A percentile compares a stretch with the other conserved stretches of the same genome.
These are phyloP conservation scores for Drosophila ironensis DNA, from an alignment of 1,140 invertebrate genomes.

Conservation along the genomic window DNA sequence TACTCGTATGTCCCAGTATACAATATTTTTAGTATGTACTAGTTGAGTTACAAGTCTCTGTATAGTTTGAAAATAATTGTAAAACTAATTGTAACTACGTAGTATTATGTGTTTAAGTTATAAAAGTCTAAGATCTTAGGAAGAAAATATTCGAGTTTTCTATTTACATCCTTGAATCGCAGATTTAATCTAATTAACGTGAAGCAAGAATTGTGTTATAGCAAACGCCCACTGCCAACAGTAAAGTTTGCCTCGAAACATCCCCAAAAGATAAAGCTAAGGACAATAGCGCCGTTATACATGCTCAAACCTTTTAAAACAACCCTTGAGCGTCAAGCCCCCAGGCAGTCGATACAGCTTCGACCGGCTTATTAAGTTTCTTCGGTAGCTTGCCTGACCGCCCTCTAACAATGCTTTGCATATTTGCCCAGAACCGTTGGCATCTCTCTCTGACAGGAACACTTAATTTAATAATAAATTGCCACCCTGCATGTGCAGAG, in stretches of 20 bases:
- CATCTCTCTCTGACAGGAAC: constrained; percentile 54
- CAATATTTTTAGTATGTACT: too few relatives aligned
- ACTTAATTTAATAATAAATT: constrained; percentile 81
- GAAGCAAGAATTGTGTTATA: constrained; percentile 11
- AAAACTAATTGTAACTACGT: too few relatives aligned
- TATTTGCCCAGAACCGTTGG: constrained; percentile 38
- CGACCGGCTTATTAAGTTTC: constrained; percentile 24
- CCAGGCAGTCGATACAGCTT: constrained; percentile 36
- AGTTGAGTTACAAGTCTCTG: too few relatives aligned
- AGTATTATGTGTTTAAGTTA: too few relatives aligned
- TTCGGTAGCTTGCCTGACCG: constrained; percentile 4
- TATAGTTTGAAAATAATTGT: too few relatives aligned
- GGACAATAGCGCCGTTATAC: constrained; percentile 69
- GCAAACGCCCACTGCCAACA: constrained; percentile 47
- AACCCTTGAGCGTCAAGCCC: constrained; percentile 58
- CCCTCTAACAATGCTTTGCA: constrained; percentile 55
- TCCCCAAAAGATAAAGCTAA: constrained; percentile 43
- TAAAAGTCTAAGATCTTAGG: too few relatives aligned
- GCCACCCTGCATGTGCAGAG: constrained; percentile 40
- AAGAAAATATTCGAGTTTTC: too few relatives aligned
- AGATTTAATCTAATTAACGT: constrained; percentile 16
- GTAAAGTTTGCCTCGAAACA: constrained; percentile 32
- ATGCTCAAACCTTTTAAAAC: constrained; percentile 65
- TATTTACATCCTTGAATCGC: background rate
- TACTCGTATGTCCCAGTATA: too few relatives aligned